Evolutionary conservation across 2,888 invertebrate genomes (phyloP).

Genomic region (Laspeyria flexula): DNA sequence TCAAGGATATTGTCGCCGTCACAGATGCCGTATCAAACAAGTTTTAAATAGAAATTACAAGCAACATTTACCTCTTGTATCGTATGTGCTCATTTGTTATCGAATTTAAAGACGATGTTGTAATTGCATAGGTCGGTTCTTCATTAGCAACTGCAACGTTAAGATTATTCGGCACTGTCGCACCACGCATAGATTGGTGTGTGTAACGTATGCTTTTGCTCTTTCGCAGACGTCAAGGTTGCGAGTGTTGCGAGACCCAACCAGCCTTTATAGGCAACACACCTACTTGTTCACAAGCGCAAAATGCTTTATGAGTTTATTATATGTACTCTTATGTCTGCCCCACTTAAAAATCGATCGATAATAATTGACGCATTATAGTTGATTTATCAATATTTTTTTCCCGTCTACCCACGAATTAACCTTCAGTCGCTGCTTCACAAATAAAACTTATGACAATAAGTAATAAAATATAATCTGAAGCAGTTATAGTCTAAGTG

Average conservation of each 20-base stretch:
- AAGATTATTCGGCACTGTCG: conserved; percentile 55
- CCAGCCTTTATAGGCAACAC: conserved; percentile 62
- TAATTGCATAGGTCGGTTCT: conserved; percentile 52
- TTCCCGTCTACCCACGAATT: background rate
- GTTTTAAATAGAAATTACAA: conserved; percentile 19
- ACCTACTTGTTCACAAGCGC: conserved; percentile 50
- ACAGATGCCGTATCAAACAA: conserved; percentile 24
- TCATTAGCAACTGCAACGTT: conserved; percentile 50
- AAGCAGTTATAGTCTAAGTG: background rate
- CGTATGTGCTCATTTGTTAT: conserved; percentile 23
- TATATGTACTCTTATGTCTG: conserved; percentile 34
- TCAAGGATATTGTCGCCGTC: conserved; percentile 44
- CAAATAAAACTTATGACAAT: background rate
- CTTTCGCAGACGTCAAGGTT: conserved; percentile 70
- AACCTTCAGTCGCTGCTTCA: background rate
- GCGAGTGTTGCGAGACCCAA: conserved; percentile 61
- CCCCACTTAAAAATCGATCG: conserved; percentile 35
- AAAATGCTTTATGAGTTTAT: conserved; percentile 29
- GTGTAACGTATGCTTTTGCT: conserved; percentile 67
- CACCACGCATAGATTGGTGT: conserved; percentile 43
- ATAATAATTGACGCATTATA: conserved; percentile 18
- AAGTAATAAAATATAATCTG: background rate
- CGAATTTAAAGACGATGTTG: conserved; percentile 50
- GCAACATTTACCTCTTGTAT: conserved; percentile 20
- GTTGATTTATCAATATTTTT: conserved; percentile 3